These are phyloP conservation scores for Meandrina meandrites DNA, from an alignment of 92 coral and sea anemone genomes.

Conservation along the genomic window DNA sequence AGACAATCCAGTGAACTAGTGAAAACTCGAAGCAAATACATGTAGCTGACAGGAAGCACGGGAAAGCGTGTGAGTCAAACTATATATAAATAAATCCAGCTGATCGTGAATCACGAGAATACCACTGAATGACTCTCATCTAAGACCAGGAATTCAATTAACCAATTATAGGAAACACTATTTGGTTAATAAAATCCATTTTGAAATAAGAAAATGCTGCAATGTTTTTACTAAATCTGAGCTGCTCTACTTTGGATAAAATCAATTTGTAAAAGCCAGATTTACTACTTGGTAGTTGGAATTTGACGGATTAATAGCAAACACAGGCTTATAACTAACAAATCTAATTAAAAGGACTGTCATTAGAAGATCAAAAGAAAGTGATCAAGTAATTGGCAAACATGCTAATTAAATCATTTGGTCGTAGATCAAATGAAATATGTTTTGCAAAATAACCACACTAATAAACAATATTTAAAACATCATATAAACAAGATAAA, in stretches of 20 bases:
- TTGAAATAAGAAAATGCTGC: not conserved
- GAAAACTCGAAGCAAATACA: too few species aligned
- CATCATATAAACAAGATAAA: not conserved
- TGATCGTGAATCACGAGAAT: too few species aligned
- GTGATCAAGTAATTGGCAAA: slow-evolving; percentile 29
- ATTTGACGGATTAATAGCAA: not conserved
- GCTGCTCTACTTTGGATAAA: not conserved
- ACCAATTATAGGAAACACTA: not conserved
- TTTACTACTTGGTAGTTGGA: not conserved
- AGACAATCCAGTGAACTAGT: too few species aligned
- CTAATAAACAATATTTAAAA: not conserved
- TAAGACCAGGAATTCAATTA: not conserved
- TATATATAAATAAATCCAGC: too few species aligned
- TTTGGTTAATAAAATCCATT: not conserved
- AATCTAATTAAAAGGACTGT: slow-evolving; percentile 18
- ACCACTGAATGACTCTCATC: too few species aligned
- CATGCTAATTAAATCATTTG: slow-evolving; percentile 14
- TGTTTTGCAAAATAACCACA: not conserved
- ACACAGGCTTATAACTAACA: slow-evolving; percentile 5
- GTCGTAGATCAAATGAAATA: not conserved
- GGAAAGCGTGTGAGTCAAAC: too few species aligned
- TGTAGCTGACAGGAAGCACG: too few species aligned
- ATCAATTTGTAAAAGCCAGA: not conserved
- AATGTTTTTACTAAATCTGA: not conserved
- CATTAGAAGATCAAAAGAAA: slow-evolving; percentile 23